Percentiles rank a stretch among this genome's conserved stretches.
phyloP scores from a whole-genome alignment of 2,888 invertebrate genomes.

The Tachina lurida region DNA sequence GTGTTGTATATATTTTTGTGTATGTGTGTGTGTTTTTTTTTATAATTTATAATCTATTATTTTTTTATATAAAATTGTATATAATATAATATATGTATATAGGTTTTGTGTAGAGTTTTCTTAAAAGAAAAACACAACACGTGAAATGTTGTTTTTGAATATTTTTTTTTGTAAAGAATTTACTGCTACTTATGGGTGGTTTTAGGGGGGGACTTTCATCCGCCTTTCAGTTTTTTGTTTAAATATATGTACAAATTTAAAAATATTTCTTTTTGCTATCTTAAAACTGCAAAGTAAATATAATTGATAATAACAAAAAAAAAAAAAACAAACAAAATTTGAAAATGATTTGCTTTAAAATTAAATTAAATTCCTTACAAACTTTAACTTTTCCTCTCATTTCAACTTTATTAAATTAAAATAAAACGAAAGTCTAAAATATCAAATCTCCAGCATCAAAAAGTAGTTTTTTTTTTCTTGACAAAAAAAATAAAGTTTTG shows the following conservation, averaged over 20 bases:
- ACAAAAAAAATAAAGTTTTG: too few species aligned
- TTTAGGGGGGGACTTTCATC: slow-evolving; percentile 81
- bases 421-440: too few species aligned
- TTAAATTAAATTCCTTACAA: not conserved
- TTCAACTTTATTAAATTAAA: not conserved
- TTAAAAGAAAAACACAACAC: slow-evolving; percentile 62
- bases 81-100: slow-evolving; percentile 66
- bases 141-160: slow-evolving; percentile 41
- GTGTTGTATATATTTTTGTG: slow-evolving; percentile 67
- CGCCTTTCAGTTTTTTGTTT: slow-evolving; percentile 78
- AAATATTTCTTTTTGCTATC: slow-evolving; percentile 17
- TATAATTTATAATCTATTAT: slow-evolving; percentile 60
- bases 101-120: slow-evolving; percentile 68
- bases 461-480: too few species aligned
- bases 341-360: not conserved
- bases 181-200: slow-evolving; percentile 74
- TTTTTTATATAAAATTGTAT: slow-evolving; percentile 70
- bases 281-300: not conserved
- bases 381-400: not conserved
- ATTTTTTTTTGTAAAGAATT: slow-evolving; percentile 65
- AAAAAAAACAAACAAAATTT: not conserved
- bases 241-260: slow-evolving; percentile 73
- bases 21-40: slow-evolving; percentile 35
- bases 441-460: too few species aligned
- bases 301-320: not conserved